Conservation (phyloP, 2,888 invertebrate genomes). For the Choreutis nemorana region DNA sequence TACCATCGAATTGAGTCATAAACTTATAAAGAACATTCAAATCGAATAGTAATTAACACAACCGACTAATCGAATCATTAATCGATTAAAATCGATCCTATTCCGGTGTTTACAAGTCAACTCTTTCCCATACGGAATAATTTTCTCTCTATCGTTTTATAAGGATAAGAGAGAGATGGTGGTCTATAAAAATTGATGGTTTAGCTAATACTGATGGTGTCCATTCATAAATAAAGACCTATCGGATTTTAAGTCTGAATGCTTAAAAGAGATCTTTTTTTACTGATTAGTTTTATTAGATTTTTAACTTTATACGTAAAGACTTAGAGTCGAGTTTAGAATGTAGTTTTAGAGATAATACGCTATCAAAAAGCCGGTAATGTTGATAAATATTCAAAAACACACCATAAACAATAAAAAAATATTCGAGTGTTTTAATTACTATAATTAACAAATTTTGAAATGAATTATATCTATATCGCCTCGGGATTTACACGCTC, state of each 20-base stretch:
- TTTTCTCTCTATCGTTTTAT: too few species aligned
- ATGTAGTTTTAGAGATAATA: too few species aligned
- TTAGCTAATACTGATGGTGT: too few species aligned
- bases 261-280: too few species aligned
- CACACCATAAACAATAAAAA: conserved; percentile 35
- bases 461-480: conserved; percentile 51
- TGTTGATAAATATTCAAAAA: conserved; percentile 39
- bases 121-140: too few species aligned
- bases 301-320: too few species aligned
- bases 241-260: too few species aligned
- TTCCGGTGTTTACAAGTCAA: too few species aligned
- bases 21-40: conserved; percentile 19
- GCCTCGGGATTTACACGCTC: conserved; percentile 35
- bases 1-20: conserved; percentile 1
- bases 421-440: conserved; percentile 41
- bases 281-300: too few species aligned
- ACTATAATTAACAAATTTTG: conserved; percentile 52
- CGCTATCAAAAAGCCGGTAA: conserved; percentile 14
- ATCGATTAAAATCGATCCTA: conserved; percentile 24
- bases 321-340: too few species aligned
- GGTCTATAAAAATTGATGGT: too few species aligned
- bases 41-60: conserved; percentile 31
- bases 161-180: too few species aligned
- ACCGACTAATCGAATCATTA: conserved; percentile 34
- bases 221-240: conserved; percentile 3